Conservation (phyloP, 2,113 vertebrate genomes). For the Etia nguti region DNA sequence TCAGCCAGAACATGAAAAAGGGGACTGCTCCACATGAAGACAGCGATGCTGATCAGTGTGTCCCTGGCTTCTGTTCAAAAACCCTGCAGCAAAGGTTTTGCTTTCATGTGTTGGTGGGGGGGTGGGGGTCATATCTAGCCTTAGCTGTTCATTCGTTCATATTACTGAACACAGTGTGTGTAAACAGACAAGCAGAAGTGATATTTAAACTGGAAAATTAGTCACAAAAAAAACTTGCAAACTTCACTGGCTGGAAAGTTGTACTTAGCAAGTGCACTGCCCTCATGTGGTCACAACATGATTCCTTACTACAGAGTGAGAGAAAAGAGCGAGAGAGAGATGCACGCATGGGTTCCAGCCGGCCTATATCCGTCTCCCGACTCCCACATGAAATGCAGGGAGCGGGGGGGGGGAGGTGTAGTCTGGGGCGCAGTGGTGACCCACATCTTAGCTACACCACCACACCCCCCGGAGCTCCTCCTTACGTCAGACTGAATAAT, state of each 20-base stretch:
- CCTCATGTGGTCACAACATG: conserved; percentile 47
- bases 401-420: not conserved
- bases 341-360: not conserved
- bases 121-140: not conserved
- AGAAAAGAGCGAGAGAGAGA: not conserved
- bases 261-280: conserved; percentile 35
- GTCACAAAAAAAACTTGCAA: not conserved
- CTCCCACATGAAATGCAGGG: conserved; percentile 9
- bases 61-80: conserved; percentile 30
- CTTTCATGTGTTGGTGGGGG: not conserved
- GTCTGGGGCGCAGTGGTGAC: conserved; percentile 57
- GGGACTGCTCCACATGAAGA: not conserved
- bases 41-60: not conserved
- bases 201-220: not conserved
- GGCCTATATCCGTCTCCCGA: conserved; percentile 15
- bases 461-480: conserved; percentile 21
- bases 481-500: conserved; percentile 57
- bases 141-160: not conserved
- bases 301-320: not conserved
- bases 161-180: not conserved
- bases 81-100: not conserved
- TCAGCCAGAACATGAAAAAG: not conserved
- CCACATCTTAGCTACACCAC: conserved; percentile 43
- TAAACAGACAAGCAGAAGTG: not conserved
- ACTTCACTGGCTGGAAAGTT: not conserved